phyloP scores from a whole-genome alignment of 1,140 invertebrate genomes.

The Thaumetopoea pityocampa region DNA sequence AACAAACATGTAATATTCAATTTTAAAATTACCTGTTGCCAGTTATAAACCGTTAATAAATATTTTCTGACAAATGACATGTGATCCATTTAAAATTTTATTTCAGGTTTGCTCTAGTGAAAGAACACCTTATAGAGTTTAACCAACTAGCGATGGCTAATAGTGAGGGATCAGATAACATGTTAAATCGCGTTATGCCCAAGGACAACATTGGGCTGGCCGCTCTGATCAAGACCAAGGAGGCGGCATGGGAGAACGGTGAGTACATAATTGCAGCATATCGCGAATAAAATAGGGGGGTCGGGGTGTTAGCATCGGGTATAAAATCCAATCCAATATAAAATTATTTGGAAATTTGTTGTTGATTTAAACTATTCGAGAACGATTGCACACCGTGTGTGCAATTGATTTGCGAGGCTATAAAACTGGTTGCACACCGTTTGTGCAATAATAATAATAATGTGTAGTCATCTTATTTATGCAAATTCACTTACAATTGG shows the following conservation, averaged over 20 bases:
- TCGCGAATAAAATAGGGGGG: too few relatives aligned
- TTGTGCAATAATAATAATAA: too few relatives aligned
- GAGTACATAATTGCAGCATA: constrained; percentile 41
- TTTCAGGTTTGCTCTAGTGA: constrained; percentile 93
- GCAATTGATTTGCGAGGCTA: too few relatives aligned
- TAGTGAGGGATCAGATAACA: constrained; percentile 97
- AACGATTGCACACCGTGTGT: too few relatives aligned
- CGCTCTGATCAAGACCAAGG: constrained; percentile 94
- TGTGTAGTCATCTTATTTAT: too few relatives aligned
- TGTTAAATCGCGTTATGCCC: constrained; percentile 99
- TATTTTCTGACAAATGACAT: constrained; percentile 1
- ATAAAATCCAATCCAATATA: too few relatives aligned
- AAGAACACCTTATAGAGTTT: constrained; percentile 98
- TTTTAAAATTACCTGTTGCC: constrained; percentile 1
- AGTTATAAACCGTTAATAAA: constrained; percentile 7
- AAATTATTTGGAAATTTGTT: too few relatives aligned
- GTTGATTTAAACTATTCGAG: too few relatives aligned
- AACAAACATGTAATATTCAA: constrained; percentile 10
- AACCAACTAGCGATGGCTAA: constrained; percentile 99
- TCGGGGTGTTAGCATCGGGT: too few relatives aligned
- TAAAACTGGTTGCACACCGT: too few relatives aligned
- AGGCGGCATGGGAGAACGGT: constrained; percentile 95
- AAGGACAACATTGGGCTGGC: constrained; percentile 99
- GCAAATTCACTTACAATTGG: too few relatives aligned
- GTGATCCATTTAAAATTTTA: background rate